These are phyloP conservation scores for Tyrannus savana DNA, from an alignment of 2,113 vertebrate species.

Conservation along the genomic window DNA sequence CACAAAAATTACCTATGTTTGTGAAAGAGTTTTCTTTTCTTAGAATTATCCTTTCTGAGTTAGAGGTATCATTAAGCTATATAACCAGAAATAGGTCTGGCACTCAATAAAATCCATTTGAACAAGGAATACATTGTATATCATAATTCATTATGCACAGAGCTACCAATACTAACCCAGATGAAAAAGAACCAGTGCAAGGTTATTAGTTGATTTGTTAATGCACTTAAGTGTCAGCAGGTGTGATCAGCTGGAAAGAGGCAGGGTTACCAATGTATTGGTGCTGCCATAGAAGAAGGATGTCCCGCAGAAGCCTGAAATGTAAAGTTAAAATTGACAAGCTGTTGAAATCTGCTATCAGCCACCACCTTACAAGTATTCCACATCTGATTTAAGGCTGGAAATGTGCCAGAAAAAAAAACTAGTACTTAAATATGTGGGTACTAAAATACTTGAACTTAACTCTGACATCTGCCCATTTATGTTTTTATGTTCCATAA, in stretches of 20 bases:
- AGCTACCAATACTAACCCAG: neutral
- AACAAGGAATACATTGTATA: neutral
- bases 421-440: neutral
- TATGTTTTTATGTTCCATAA: conserved; percentile 33
- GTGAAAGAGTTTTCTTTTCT: neutral
- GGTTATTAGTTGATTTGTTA: conserved; percentile 28
- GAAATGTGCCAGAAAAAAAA: conserved; percentile 23
- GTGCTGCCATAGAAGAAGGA: conserved; percentile 19
- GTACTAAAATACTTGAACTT: conserved; percentile 49
- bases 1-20: neutral
- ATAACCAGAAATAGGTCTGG: conserved; percentile 8
- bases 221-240: neutral
- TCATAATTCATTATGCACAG: conserved; percentile 3
- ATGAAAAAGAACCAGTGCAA: neutral
- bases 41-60: neutral
- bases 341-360: conserved; percentile 49
- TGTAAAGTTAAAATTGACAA: conserved; percentile 40
- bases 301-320: conserved; percentile 17
- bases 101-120: conserved; percentile 34
- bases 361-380: conserved; percentile 34
- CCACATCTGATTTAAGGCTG: conserved; percentile 41
- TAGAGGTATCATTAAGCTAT: conserved; percentile 4
- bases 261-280: neutral
- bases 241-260: conserved; percentile 32
- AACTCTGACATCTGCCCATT: conserved; percentile 26